Evolutionary conservation across 1,140 invertebrate genomes (phyloP), one percentile per base, ranked within the genome.

Genomic region (Drosophila ohnishii): DNA sequence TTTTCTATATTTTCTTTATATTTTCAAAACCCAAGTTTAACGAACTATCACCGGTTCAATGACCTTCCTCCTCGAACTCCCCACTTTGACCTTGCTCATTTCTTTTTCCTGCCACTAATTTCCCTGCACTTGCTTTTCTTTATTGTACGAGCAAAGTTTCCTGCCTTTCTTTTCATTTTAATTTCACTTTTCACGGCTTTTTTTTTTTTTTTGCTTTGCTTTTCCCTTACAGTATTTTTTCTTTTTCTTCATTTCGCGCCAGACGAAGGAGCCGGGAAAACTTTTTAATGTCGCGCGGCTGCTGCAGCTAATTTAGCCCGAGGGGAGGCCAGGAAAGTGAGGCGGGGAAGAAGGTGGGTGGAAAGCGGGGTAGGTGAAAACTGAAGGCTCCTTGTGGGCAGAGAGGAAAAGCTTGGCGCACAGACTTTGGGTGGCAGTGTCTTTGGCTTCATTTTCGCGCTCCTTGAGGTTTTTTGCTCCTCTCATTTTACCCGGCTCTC

Each of bases 251-350:
- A 53, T 59, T 57, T 51, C 55, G 28, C 19, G 51, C 60, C 45
- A 57, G 74, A 59, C 30, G 63, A 73, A 56, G 70, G 34, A 78
- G 83, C 75, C 42, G 66, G 83, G 62, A 87, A 53, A 87, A 83
- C 76, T 88, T 88, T 88, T 88, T 88, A 88, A 88, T 88, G 84
- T 88, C 84, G 84, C 84, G 80, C 84, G 79, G 76, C 73, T 75
- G 82, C 83, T 82, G 80, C 77, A 72, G 85, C 84, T 87, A 87
- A 87, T 87, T 87, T 87, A 87, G 72, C 73, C 61, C 16, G 42
- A 44, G 64, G 50, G 40, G 58, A 16, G 50, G 48, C 30, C 25
- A 7, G 50, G 30, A 13, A 19, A 35, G 10, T 6, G 16, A 22
- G 22, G 22, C 22, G 48, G n/a, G 2, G 30, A 11, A 11, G 11